Evolutionary conservation across 2,113 vertebrate species (phyloP).

Genomic region (Helogale parvula): DNA sequence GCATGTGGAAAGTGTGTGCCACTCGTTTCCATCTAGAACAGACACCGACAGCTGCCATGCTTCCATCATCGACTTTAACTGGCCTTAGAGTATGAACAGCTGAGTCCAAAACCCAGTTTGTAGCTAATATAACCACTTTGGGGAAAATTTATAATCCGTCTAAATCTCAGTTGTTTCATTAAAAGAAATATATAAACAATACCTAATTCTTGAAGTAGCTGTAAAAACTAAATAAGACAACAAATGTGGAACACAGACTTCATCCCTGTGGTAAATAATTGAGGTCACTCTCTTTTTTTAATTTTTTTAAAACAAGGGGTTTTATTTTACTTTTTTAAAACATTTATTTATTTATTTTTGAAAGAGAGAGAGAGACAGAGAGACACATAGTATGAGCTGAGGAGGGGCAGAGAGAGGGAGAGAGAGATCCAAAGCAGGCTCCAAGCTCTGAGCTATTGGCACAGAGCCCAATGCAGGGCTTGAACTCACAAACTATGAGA

Average conservation of each 20-base stretch:
- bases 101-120: neutral
- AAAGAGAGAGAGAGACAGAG: no score
- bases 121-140: neutral
- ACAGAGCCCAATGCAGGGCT: no score
- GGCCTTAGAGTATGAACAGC: neutral
- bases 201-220: neutral
- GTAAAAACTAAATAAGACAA: neutral
- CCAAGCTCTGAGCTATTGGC: no score
- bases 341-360: no score
- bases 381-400: no score
- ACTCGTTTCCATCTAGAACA: neutral
- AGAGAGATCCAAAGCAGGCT: no score
- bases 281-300: neutral
- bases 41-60: neutral
- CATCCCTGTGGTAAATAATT: neutral
- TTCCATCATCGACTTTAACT: neutral
- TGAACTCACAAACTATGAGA: no score
- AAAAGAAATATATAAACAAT: neutral
- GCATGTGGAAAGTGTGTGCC: accelerated
- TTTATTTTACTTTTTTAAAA: no score
- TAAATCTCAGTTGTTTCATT: neutral
- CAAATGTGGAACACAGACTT: neutral
- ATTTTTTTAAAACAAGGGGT: no score
- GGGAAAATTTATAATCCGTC: neutral
- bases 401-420: no score